Conservation (phyloP, 2,797 vertebrate species). For the Etheostoma nigrum region DNA sequence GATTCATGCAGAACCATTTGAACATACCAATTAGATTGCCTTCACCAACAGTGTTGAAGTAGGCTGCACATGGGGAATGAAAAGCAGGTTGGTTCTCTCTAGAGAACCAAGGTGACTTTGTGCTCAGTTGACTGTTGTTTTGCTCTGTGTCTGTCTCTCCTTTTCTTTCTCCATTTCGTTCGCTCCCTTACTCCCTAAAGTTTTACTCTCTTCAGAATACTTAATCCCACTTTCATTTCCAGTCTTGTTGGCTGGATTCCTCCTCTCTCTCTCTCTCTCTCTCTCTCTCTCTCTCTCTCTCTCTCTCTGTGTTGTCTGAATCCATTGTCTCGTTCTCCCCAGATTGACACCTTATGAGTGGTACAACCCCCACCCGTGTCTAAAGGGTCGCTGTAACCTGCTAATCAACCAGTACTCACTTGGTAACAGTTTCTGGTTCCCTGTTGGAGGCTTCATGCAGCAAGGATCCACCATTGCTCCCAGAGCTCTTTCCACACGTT, state of each 20-base stretch:
- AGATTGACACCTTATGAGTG: conserved; percentile 98
- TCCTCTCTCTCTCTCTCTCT: conserved; percentile 1
- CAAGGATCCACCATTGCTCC: conserved; percentile 98
- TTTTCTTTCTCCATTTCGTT: conserved; percentile 34
- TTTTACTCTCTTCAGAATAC: conserved; percentile 51
- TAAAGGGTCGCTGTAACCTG: conserved; percentile 94
- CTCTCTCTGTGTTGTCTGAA: conserved; percentile 20
- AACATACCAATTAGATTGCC: conserved; percentile 54
- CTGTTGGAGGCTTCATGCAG: conserved; percentile 99
- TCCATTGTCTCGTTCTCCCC: conserved; percentile 33
- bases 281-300: too few species aligned
- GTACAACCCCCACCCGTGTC: conserved; percentile 98
- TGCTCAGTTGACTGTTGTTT: conserved; percentile 61
- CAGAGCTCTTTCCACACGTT: conserved; percentile 95
- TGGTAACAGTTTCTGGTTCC: conserved; percentile 99
- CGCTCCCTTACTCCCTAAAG: conserved; percentile 32
- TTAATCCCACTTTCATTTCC: conserved; percentile 31
- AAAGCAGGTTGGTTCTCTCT: conserved; percentile 65
- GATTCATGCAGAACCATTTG: conserved; percentile 41
- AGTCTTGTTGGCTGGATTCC: conserved; percentile 6
- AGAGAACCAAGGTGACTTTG: conserved; percentile 77
- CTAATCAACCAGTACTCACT: conserved; percentile 98
- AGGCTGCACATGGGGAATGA: conserved; percentile 51
- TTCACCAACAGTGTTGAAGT: conserved; percentile 42
- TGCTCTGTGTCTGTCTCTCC: conserved; percentile 50